A percentile compares a stretch with the other conserved stretches of the same genome.
Evolutionary conservation across 2,888 invertebrate genomes (phyloP).

Genomic region (Neria commutata): DNA sequence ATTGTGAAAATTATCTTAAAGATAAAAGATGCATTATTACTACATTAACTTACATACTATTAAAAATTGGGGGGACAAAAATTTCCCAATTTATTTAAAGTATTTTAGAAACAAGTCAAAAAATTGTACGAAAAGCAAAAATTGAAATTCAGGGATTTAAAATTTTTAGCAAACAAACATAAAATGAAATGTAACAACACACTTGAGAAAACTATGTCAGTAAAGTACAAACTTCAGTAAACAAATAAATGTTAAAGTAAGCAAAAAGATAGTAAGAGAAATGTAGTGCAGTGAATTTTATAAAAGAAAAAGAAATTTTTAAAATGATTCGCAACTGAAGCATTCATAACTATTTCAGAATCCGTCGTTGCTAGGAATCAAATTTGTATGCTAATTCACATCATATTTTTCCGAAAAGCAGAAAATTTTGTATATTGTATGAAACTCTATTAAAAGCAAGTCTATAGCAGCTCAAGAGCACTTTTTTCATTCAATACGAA

Average conservation of each 20-base stretch:
- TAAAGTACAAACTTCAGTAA: conserved; percentile 2
- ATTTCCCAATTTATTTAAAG: not conserved
- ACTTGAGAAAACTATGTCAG: conserved; percentile 3
- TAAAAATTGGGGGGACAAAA: no score
- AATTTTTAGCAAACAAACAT: conserved; percentile 33
- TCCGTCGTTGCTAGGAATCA: no score
- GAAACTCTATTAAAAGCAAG: no score
- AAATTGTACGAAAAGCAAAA: conserved; percentile 50
- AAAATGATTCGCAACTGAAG: no score
- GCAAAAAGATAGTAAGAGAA: conserved; percentile 2
- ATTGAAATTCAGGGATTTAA: conserved; percentile 57
- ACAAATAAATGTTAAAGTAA: conserved; percentile 29
- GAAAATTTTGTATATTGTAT: no score
- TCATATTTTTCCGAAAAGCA: no score
- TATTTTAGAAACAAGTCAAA: no score
- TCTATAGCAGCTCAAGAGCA: no score
- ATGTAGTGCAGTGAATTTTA: not conserved
- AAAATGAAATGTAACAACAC: conserved; percentile 16
- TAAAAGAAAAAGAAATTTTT: not conserved
- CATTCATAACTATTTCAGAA: no score
- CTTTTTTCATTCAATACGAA: no score
- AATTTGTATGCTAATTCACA: no score
- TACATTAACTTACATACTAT: no score
- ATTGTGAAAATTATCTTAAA: conserved; percentile 44
- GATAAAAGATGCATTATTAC: conserved; percentile 41